Conservation (phyloP, 1,140 invertebrate species). For the Drosophila subobscura region DNA sequence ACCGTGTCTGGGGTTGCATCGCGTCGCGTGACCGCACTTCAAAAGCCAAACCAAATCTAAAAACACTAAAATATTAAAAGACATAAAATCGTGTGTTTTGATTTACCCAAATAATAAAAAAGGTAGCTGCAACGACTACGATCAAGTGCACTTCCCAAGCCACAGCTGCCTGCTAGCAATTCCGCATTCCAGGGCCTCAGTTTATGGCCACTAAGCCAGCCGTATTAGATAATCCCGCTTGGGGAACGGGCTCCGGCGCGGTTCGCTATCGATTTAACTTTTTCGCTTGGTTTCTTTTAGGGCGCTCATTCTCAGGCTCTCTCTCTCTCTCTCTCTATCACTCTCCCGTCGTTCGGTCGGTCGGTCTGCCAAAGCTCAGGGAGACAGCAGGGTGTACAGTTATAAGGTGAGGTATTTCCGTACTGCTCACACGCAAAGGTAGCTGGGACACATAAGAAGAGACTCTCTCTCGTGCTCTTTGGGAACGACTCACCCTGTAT, state of each 20-base stretch:
- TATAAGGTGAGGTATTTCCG: too few relatives aligned
- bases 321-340: conserved; percentile 22
- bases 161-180: neutral
- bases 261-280: conserved; percentile 75
- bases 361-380: too few relatives aligned
- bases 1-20: conserved; percentile 72
- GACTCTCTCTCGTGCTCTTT: conserved; percentile 21
- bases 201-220: conserved; percentile 17
- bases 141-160: conserved; percentile 2
- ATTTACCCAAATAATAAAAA: too few relatives aligned
- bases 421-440: too few relatives aligned
- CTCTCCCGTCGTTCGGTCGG: neutral
- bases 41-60: conserved; percentile 20
- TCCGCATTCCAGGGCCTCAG: conserved; percentile 2
- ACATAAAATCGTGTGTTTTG: neutral
- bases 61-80: neutral
- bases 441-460: too few relatives aligned
- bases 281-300: conserved; percentile 51
- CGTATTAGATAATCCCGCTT: conserved; percentile 68
- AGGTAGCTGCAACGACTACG: too few relatives aligned
- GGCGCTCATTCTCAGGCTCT: conserved; percentile 10
- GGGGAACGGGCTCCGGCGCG: conserved; percentile 36
- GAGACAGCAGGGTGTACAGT: too few relatives aligned
- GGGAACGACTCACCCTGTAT: neutral
- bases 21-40: conserved; percentile 56